Conservation (phyloP, 2,888 invertebrate species). For the Labia minor region DNA sequence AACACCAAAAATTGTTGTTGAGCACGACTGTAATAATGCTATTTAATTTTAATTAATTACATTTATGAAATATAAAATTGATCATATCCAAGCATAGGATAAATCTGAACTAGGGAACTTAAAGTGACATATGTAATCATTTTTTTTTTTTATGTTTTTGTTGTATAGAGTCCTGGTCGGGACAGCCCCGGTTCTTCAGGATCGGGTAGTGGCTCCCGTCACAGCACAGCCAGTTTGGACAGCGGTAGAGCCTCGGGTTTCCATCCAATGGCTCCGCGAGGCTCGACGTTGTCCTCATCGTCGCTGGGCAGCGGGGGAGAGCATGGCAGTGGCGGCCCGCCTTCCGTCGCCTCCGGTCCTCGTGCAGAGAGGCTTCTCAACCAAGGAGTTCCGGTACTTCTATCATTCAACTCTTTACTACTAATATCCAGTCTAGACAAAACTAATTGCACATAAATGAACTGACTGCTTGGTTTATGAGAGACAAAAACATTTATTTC, state of each 20-base stretch:
- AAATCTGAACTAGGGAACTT: no score
- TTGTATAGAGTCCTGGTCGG: constrained; percentile 70
- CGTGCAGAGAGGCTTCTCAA: constrained; percentile 63
- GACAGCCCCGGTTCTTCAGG: constrained; percentile 79
- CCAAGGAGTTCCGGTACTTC: constrained; percentile 59
- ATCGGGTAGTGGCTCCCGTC: constrained; percentile 75
- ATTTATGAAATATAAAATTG: no score
- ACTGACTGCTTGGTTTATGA: neutral
- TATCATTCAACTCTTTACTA: neutral
- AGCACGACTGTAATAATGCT: no score
- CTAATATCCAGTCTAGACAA: constrained; percentile 3
- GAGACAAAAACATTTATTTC: neutral
- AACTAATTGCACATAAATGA: neutral
- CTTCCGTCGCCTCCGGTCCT: constrained; percentile 29
- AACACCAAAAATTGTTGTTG: no score
- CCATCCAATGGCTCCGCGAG: constrained; percentile 34
- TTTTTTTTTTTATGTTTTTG: no score
- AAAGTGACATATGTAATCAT: no score
- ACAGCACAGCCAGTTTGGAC: constrained; percentile 81
- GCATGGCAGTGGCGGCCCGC: constrained; percentile 40
- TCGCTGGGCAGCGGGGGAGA: constrained; percentile 55
- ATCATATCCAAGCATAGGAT: no score
- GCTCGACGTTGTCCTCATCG: constrained; percentile 48
- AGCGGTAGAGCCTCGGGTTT: constrained; percentile 84
- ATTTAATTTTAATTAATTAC: no score